Conservation (phyloP, 92 coral and sea anemone species). For the Meandrina meandrites region DNA sequence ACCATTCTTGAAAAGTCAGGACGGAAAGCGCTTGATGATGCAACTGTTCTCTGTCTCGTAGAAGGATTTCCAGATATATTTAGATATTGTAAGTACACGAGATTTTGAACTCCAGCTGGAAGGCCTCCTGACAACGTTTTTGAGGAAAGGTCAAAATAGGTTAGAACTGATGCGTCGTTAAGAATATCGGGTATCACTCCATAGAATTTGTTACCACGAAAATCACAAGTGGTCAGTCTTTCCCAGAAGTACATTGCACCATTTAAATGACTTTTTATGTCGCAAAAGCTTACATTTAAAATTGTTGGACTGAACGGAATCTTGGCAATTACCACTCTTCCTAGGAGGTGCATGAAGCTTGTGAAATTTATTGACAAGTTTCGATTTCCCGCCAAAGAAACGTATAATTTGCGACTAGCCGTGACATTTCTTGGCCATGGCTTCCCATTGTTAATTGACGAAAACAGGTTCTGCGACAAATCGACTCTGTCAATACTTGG, state of each 20-base stretch:
- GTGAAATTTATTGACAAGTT: constrained; percentile 42
- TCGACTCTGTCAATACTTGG: not conserved
- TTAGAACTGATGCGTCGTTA: constrained; percentile 19
- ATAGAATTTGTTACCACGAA: constrained; percentile 50
- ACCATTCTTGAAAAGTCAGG: constrained; percentile 50
- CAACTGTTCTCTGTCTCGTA: constrained; percentile 27
- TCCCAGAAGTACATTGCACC: constrained; percentile 36
- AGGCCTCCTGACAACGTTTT: constrained; percentile 53
- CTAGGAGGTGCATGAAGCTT: constrained; percentile 28
- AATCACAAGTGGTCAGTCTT: constrained; percentile 22
- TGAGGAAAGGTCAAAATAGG: constrained; percentile 61
- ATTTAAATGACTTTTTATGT: constrained; percentile 30
- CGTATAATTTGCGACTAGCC: not conserved
- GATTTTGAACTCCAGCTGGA: constrained; percentile 41
- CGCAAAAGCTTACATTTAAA: constrained; percentile 59
- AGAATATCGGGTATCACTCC: constrained; percentile 40
- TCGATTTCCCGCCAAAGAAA: constrained; percentile 52
- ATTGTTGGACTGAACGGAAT: constrained; percentile 20
- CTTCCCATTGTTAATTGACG: constrained; percentile 38
- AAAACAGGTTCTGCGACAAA: constrained; percentile 48
- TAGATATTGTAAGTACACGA: constrained; percentile 46
- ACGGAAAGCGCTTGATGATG: not conserved
- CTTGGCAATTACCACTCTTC: too few relatives aligned
- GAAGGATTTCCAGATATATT: constrained; percentile 70
- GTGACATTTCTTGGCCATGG: constrained; percentile 20